These are phyloP conservation scores for Turnix velox DNA, from an alignment of 2,113 vertebrate species.

Conservation along the genomic window DNA sequence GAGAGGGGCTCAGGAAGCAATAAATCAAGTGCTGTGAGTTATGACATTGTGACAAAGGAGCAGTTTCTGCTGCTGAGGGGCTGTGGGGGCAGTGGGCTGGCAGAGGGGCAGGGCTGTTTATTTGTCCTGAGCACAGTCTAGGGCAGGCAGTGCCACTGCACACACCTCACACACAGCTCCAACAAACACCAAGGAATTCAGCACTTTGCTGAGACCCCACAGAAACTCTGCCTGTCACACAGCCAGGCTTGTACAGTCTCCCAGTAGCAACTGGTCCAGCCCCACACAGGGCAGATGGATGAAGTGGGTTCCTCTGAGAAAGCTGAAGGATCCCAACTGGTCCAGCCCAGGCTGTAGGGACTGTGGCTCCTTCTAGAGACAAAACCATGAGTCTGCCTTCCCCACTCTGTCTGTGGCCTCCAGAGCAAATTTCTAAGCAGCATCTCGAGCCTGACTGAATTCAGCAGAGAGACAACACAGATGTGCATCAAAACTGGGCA, in stretches of 20 bases:
- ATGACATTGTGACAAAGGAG: conserved; percentile 57
- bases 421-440: conserved; percentile 53
- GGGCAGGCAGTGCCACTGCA: neutral
- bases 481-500: neutral
- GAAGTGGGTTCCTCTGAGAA: neutral
- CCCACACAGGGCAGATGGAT: neutral
- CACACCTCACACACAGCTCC: neutral
- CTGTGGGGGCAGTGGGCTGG: neutral
- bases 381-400: conserved; percentile 16
- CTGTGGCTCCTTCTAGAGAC: neutral
- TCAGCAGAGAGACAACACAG: neutral
- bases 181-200: neutral
- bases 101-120: neutral
- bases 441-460: neutral
- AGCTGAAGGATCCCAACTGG: neutral
- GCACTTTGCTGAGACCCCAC: neutral
- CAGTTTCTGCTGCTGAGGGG: conserved; percentile 24
- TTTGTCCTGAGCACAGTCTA: neutral
- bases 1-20: conserved; percentile 50
- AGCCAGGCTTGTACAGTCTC: neutral
- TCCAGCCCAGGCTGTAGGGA: neutral
- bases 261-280: neutral
- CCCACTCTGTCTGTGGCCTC: neutral
- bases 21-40: conserved; percentile 49
- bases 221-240: neutral